Evolutionary conservation across 2,797 vertebrate species (phyloP), one percentile per base, ranked within the genome.

Genomic region (Gymnocypris eckloni): DNA sequence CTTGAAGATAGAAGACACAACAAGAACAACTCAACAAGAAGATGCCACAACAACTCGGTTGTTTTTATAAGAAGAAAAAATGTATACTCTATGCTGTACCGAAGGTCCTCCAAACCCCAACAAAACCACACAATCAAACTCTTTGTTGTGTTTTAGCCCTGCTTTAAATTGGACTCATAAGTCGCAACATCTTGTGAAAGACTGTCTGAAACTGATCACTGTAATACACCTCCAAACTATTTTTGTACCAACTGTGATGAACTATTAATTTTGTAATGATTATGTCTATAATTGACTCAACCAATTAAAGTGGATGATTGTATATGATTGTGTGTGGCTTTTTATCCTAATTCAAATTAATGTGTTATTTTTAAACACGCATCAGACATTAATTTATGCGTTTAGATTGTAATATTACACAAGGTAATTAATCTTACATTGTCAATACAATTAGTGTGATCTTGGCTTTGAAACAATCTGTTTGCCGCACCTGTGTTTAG

Each of bases 221-320:
- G 9, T 71, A n/a, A 81, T 56, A 5, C 50, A 28, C 39, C 28
- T 67, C 41, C 33, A 43, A 52, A 71, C 12, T 11, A 41, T 41
- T 69, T 78, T 77, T 66, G 13, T 50, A 16, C 18, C 48, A 28
- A 78, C 13, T 84, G 37, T 33, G 37, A 78, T 22, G 7, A 71
- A 20, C 16, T n/a, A 54, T n/a, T 11, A 12, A 61, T 77, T 33
- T 33, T 25, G 45, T 28, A 66, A 28, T 59, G 15, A 28, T 45
- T 28, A 84, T 64, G 43, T 77, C 9, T 15, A 33, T 16, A 50
- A 33, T 33, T 33, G 28, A 33, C 28, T 33, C 28, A 33, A 33
- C 28, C 45, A 84, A 84, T 78, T 54, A 79, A 84, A 84, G n/a
- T 39, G 8, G 48, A 43, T 79, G 12, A 39, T 67, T 70, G 61